These are phyloP conservation scores for Eucera pruinosa DNA, from an alignment of 2,888 invertebrate species.

Conservation along the genomic window DNA sequence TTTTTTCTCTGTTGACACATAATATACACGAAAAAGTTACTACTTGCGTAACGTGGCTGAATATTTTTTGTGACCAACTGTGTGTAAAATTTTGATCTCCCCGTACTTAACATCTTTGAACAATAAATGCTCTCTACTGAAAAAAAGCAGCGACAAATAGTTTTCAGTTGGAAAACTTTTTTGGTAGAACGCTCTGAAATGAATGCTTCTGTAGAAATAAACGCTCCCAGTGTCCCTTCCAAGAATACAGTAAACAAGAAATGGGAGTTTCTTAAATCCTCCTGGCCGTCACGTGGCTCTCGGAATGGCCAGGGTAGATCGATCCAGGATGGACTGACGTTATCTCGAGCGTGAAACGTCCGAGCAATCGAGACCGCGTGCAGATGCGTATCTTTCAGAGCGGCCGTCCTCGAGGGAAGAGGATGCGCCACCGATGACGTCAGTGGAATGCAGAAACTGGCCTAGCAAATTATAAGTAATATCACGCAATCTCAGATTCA, in stretches of 20 bases:
- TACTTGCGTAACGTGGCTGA: no score
- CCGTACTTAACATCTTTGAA: no score
- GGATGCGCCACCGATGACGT: conserved; percentile 66
- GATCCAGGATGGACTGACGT: conserved; percentile 22
- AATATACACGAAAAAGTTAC: no score
- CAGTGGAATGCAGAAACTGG: conserved; percentile 71
- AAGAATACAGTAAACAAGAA: background rate
- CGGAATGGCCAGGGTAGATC: background rate
- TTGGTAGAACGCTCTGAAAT: no score
- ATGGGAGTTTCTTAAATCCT: conserved; percentile 11
- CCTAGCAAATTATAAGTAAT: conserved; percentile 69
- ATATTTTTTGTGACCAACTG: no score
- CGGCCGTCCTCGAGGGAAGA: conserved; percentile 44
- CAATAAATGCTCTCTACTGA: no score
- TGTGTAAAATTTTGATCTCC: no score
- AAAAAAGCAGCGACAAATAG: no score
- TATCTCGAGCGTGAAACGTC: conserved; percentile 40
- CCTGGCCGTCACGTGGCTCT: background rate
- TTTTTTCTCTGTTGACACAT: no score
- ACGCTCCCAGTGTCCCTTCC: no score
- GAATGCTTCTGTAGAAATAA: no score
- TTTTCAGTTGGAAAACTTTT: no score
- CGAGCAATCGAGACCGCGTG: conserved; percentile 40
- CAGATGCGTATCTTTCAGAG: conserved; percentile 53
- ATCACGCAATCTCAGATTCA: conserved; percentile 63